These are phyloP conservation scores for Ctenopoma kingsleyae DNA, from an alignment of 2,797 vertebrate species.

Conservation along the genomic window DNA sequence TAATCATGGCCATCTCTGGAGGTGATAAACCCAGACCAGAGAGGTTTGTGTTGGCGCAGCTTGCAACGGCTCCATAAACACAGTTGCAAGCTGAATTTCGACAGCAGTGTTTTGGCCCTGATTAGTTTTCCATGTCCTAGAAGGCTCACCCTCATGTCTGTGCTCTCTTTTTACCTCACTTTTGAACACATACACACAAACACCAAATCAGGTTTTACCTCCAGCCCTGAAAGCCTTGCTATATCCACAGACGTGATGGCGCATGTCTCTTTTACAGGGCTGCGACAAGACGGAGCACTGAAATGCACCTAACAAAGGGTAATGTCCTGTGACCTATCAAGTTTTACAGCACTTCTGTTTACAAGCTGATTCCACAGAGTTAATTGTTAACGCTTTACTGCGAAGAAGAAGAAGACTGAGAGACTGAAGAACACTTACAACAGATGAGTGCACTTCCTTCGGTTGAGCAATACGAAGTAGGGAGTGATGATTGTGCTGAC, in stretches of 20 bases:
- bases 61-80: conserved; percentile 72
- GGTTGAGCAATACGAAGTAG: conserved; percentile 54
- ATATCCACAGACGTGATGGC: conserved; percentile 56
- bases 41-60: conserved; percentile 70
- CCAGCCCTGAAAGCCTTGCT: conserved; percentile 36
- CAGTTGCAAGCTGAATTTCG: conserved; percentile 71
- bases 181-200: conserved; percentile 23
- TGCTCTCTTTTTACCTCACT: conserved; percentile 37
- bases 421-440: conserved; percentile 44
- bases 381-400: conserved; percentile 80
- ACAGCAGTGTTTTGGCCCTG: conserved; percentile 67
- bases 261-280: conserved; percentile 65
- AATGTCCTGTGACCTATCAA: conserved; percentile 78
- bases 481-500: conserved; percentile 37
- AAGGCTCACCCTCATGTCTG: conserved; percentile 44
- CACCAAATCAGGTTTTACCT: conserved; percentile 64
- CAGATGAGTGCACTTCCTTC: conserved; percentile 45
- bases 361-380: conserved; percentile 74
- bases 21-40: conserved; percentile 72
- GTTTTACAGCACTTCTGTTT: conserved; percentile 77
- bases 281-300: conserved; percentile 45
- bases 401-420: conserved; percentile 27
- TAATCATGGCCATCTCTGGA: conserved; percentile 78
- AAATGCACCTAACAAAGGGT: conserved; percentile 70
- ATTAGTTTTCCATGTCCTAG: conserved; percentile 67